Percentiles rank a stretch among this genome's conserved stretches.
phyloP scores from a whole-genome alignment of 2,888 invertebrate genomes.

The Lymantria dispar region DNA sequence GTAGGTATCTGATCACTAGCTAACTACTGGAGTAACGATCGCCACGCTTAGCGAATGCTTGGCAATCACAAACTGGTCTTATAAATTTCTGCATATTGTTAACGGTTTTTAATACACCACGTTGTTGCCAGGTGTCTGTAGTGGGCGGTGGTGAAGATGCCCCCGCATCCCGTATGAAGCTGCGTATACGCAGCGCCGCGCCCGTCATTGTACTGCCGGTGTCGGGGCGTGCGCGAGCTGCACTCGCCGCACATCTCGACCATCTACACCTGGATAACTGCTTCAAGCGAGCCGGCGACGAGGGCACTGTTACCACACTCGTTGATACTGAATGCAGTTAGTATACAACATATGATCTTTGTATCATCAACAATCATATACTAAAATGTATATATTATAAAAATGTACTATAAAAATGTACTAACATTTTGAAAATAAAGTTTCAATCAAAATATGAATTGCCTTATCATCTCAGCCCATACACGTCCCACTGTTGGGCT shows the following conservation, averaged over 20 bases:
- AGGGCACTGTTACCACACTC: constrained; percentile 74
- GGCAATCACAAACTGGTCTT: too few relatives aligned
- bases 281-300: constrained; percentile 85
- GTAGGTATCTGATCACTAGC: too few relatives aligned
- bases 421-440: too few relatives aligned
- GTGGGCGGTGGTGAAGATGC: constrained; percentile 23
- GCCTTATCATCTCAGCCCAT: too few relatives aligned
- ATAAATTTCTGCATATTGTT: too few relatives aligned
- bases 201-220: constrained; percentile 95
- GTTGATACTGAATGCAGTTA: constrained; percentile 56
- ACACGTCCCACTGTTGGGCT: too few relatives aligned
- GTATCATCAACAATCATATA: too few relatives aligned
- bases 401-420: too few relatives aligned
- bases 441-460: too few relatives aligned
- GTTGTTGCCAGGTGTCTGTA: constrained; percentile 27
- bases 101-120: not conserved
- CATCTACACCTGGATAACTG: constrained; percentile 89
- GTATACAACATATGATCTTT: constrained; percentile 7
- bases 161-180: constrained; percentile 38
- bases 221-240: constrained; percentile 88
- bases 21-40: too few relatives aligned
- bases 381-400: too few relatives aligned
- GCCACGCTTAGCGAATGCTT: too few relatives aligned
- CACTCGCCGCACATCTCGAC: constrained; percentile 91
- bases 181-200: constrained; percentile 84